Evolutionary conservation across 2,888 invertebrate genomes (phyloP).

Genomic region (Zygaena filipendulae): DNA sequence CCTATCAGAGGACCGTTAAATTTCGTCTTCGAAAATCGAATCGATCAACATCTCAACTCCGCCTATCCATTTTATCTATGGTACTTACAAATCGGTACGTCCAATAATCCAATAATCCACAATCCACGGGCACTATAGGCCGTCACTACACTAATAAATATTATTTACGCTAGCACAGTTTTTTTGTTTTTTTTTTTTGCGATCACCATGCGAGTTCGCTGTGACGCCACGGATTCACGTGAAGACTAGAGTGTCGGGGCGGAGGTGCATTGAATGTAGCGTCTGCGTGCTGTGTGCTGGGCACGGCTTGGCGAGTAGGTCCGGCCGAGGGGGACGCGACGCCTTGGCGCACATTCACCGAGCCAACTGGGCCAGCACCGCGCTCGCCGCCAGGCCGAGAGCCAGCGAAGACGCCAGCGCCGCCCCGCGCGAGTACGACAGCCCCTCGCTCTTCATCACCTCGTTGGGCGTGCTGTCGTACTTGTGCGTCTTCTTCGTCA

Average conservation of each 20-base stretch:
- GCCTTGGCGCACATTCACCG: constrained; percentile 66
- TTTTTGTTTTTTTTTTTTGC: no score
- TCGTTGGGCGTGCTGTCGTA: constrained; percentile 92
- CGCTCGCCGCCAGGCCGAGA: constrained; percentile 52
- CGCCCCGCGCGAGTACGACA: constrained; percentile 74
- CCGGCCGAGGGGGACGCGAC: constrained; percentile 49
- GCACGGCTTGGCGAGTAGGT: constrained; percentile 52
- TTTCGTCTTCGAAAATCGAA: no score
- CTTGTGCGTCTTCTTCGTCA: constrained; percentile 84
- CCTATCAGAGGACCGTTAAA: no score
- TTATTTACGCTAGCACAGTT: no score
- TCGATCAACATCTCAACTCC: constrained; percentile 17
- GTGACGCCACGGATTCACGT: constrained; percentile 42
- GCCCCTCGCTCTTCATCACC: constrained; percentile 92
- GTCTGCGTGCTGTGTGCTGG: constrained; percentile 47
- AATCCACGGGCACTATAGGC: constrained; percentile 8
- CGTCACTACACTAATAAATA: not conserved
- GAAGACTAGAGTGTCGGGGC: constrained; percentile 55
- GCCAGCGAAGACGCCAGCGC: constrained; percentile 59
- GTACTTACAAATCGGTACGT: constrained; percentile 26
- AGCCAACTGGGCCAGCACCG: constrained; percentile 57
- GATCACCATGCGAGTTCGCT: no score
- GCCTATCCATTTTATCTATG: not conserved
- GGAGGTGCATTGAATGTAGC: constrained; percentile 45
- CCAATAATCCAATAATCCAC: constrained; percentile 17